Conservation (phyloP, 2,797 vertebrate genomes). For the Erpetoichthys calabaricus region DNA sequence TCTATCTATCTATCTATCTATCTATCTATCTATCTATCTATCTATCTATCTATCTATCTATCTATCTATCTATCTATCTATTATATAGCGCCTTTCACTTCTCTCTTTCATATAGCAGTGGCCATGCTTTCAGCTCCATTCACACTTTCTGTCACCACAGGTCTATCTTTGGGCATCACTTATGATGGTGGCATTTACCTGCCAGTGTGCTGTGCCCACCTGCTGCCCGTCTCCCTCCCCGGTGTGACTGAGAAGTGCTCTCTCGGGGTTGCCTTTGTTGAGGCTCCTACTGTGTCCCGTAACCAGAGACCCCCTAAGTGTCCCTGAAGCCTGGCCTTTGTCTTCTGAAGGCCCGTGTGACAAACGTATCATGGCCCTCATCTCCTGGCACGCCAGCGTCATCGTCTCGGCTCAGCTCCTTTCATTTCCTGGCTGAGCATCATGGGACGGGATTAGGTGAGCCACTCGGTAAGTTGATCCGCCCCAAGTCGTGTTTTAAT, state of each 20-base stretch:
- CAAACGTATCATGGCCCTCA: slow-evolving; percentile 19
- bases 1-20: not conserved
- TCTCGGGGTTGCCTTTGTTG: not conserved
- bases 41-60: too few species aligned
- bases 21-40: not conserved
- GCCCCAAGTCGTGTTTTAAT: slow-evolving; percentile 35
- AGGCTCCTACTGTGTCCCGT: slow-evolving; percentile 1
- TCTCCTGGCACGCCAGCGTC: slow-evolving; percentile 16
- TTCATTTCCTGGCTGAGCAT: slow-evolving; percentile 37
- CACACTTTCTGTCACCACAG: not conserved
- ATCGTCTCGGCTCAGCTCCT: slow-evolving; percentile 18
- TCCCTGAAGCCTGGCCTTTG: not conserved
- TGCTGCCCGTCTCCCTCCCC: too few species aligned
- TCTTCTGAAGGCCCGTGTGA: slow-evolving; percentile 10
- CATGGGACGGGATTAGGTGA: slow-evolving; percentile 40
- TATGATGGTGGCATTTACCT: too few species aligned
- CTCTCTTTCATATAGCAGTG: not conserved
- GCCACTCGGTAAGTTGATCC: slow-evolving; percentile 47
- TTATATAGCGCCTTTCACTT: not conserved
- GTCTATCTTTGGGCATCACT: too few species aligned
- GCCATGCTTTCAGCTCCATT: not conserved
- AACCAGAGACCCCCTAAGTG: not conserved
- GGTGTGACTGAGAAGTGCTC: slow-evolving; percentile 2
- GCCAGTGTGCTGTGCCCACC: too few species aligned
- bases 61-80: not conserved